Evolutionary conservation across 1,140 invertebrate species (phyloP).

Genomic region (Akabosia matsudoensis): DNA sequence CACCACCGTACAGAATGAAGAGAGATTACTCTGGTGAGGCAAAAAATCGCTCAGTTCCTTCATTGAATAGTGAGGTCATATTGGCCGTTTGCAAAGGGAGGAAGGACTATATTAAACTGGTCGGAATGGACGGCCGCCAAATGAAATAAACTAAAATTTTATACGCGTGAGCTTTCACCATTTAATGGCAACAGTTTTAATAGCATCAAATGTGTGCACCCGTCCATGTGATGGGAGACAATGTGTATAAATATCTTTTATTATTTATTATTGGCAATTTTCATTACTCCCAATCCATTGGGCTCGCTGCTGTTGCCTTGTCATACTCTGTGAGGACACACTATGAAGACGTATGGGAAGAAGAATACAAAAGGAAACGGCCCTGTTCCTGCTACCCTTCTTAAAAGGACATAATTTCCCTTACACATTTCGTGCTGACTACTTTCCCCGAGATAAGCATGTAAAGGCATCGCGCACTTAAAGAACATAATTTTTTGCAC

Average conservation of each 20-base stretch:
- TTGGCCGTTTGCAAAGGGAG: too few species aligned
- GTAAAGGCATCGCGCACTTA: too few species aligned
- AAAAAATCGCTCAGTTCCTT: too few species aligned
- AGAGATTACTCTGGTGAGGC: too few species aligned
- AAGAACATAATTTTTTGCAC: too few species aligned
- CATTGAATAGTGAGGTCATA: too few species aligned
- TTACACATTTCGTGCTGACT: too few species aligned
- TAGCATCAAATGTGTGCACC: neutral
- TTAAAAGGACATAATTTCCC: too few species aligned
- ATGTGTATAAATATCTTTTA: neutral
- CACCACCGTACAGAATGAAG: too few species aligned
- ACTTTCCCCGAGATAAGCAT: too few species aligned
- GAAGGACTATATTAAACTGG: neutral
- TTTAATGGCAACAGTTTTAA: neutral
- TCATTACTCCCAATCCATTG: slow-evolving; percentile 4
- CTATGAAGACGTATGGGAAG: neutral
- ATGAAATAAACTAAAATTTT: neutral
- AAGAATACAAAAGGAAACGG: neutral
- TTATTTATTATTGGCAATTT: slow-evolving; percentile 18
- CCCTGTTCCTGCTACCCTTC: too few species aligned
- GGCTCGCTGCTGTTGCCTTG: neutral
- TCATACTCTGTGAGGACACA: neutral
- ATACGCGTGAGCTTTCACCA: neutral
- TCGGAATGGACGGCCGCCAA: neutral
- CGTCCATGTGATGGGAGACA: neutral